These are phyloP conservation scores for Ptychadena robeensis DNA, from an alignment of 2,797 vertebrate species.

Conservation along the genomic window DNA sequence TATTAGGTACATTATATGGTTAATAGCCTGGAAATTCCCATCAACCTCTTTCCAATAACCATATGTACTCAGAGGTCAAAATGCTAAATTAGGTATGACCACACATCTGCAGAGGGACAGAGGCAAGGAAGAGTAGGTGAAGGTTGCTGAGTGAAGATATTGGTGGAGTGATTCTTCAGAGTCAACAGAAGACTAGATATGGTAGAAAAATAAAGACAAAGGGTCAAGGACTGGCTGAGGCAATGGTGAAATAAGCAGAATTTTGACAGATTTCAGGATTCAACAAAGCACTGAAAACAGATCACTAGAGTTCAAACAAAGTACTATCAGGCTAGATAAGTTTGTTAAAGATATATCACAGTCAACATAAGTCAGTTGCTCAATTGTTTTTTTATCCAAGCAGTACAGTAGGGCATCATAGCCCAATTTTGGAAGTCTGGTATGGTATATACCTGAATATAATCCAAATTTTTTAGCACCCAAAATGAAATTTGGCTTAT, in stretches of 20 bases:
- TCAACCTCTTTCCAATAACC: conserved; percentile 16
- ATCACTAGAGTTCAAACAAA: background rate
- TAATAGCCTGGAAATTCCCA: conserved; percentile 25
- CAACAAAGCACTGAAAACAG: background rate
- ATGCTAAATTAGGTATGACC: conserved; percentile 41
- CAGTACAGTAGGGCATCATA: too few relatives aligned
- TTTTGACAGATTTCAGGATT: background rate
- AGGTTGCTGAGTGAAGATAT: conserved; percentile 32
- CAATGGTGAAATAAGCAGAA: background rate
- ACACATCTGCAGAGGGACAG: conserved; percentile 10
- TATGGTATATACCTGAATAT: too few relatives aligned
- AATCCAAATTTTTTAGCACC: too few relatives aligned
- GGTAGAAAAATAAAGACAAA: conserved; percentile 12
- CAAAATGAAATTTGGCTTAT: too few relatives aligned
- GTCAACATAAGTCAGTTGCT: too few relatives aligned
- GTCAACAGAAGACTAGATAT: conserved; percentile 1
- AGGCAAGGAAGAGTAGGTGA: conserved; percentile 20
- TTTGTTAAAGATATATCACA: too few relatives aligned
- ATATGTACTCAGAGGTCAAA: conserved; percentile 15
- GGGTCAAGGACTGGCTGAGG: conserved; percentile 40
- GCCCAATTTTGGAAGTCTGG: too few relatives aligned
- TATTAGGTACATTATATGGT: conserved; percentile 14
- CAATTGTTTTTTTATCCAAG: too few relatives aligned
- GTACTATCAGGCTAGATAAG: too few relatives aligned
- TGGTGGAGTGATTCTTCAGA: conserved; percentile 12